A percentile compares a stretch with the other conserved stretches of the same genome.
Conservation (phyloP, 2,888 invertebrate species). For the Aspidiotus rigidus region DNA sequence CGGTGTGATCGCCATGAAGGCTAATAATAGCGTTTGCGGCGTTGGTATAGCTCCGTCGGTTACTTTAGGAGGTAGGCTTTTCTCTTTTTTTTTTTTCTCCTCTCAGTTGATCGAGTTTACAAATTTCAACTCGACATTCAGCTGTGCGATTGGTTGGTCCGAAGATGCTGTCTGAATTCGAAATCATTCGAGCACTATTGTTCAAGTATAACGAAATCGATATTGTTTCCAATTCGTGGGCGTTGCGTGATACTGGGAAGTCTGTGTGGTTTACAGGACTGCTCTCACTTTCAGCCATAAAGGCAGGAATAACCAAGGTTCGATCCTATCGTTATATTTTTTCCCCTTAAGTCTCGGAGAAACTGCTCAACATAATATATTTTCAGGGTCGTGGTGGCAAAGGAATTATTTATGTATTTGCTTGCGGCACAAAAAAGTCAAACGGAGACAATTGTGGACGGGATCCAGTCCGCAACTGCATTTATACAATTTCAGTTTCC, state of each 20-base stretch:
- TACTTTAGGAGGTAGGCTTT: constrained; percentile 60
- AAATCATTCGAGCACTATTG: constrained; percentile 60
- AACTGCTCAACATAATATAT: too few species aligned
- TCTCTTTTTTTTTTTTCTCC: too few species aligned
- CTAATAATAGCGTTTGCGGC: constrained; percentile 80
- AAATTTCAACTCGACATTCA: background rate
- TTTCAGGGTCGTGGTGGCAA: constrained; percentile 58
- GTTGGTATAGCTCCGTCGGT: constrained; percentile 83
- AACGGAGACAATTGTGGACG: constrained; percentile 80
- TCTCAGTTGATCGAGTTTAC: too few species aligned
- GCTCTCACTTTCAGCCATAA: constrained; percentile 64
- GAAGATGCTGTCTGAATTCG: background rate
- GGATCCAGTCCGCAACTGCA: constrained; percentile 76
- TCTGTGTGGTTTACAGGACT: constrained; percentile 81
- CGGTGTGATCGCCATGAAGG: constrained; percentile 79
- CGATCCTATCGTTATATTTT: background rate
- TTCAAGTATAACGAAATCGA: constrained; percentile 67
- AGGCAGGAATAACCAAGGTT: constrained; percentile 63
- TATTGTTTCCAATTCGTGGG: constrained; percentile 88
- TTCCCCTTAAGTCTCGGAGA: background rate
- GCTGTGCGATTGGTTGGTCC: background rate
- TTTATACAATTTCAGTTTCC: constrained; percentile 79
- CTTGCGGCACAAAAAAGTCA: constrained; percentile 82
- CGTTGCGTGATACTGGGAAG: constrained; percentile 80
- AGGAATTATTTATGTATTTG: constrained; percentile 84